Evolutionary conservation across 2,113 vertebrate genomes (phyloP), one percentile per base, ranked within the genome.

Genomic region (Panthera leo): DNA sequence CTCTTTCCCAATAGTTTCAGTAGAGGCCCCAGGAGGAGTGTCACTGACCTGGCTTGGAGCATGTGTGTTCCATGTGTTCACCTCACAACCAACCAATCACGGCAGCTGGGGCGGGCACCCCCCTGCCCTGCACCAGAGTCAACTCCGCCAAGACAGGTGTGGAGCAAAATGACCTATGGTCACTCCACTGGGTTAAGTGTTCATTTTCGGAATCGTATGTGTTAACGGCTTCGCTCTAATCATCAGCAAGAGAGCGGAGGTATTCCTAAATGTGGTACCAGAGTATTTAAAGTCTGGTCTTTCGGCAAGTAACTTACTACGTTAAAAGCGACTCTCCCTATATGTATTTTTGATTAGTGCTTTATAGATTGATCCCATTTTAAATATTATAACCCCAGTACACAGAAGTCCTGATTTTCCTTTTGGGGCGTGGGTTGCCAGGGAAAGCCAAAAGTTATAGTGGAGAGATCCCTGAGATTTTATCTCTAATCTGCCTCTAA

Each of bases 81-180:
- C 21, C 39, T 88, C 51, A 55, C n/a, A 75, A 6, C 11, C 31
- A 75, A 6, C 11, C 48, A 51, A 1, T 71, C 71, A 1, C n/a
- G 8, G 18, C 16, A 51, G 18, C 5, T 14, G 48, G 23, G 7
- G 3, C 0, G 2, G 0, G 29, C 48, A 18, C 15, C 6, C 19
- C 2, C 71, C 13, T 78, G 23, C 15, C 21, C 16, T 48, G 0
- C 5, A 19, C 12, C 21, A 7, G 2, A 71, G 5, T 36, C 36
- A 80, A 11, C 23, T 21, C 58, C 21, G 2, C 36, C 3, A 23
- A 76, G 63, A 87, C 53, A 14, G 45, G 4, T 18, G 3, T 14
- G 42, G 7, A 21, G 11, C 53, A 18, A 48, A 31, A 7, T 2
- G 15, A 25, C 85, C 15, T 21, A 5, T 10, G 13, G n/a, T 31